Evolutionary conservation across 35 echinoderm and acorn worm genomes (phyloP).

Genomic region (Lytechinus variegatus): DNA sequence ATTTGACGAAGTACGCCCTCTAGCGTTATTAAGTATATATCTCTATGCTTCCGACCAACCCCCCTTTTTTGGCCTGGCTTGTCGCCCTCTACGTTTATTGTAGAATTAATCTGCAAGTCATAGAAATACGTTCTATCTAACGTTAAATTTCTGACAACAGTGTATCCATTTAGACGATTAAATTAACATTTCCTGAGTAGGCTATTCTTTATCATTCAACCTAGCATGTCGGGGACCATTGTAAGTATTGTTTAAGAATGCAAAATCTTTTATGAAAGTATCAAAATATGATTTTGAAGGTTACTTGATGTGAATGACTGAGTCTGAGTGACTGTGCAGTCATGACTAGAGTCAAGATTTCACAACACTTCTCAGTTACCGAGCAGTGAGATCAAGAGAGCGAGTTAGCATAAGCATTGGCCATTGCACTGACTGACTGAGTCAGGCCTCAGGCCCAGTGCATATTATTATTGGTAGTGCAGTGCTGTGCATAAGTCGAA

Average conservation of each 20-base stretch:
- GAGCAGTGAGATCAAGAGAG: no score
- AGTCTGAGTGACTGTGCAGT: no score
- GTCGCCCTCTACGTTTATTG: not conserved
- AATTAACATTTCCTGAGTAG: not conserved
- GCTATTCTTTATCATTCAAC: not conserved
- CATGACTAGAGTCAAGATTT: no score
- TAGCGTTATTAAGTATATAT: no score
- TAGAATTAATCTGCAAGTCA: not conserved
- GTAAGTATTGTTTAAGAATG: not conserved
- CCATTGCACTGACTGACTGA: no score
- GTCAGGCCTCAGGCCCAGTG: no score
- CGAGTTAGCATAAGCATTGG: no score
- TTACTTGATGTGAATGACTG: not conserved
- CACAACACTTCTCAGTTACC: no score
- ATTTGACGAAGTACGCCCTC: no score
- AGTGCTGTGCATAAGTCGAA: no score
- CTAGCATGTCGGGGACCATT: not conserved
- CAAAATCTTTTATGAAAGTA: not conserved
- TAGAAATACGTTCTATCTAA: not conserved
- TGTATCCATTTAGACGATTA: not conserved
- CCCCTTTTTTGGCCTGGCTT: not conserved
- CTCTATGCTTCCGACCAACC: no score
- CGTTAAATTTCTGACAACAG: not conserved
- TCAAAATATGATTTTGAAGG: not conserved
- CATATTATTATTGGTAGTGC: no score